These are phyloP conservation scores for Sakesphorus luctuosus DNA, from an alignment of 2,113 vertebrate genomes.

Conservation along the genomic window DNA sequence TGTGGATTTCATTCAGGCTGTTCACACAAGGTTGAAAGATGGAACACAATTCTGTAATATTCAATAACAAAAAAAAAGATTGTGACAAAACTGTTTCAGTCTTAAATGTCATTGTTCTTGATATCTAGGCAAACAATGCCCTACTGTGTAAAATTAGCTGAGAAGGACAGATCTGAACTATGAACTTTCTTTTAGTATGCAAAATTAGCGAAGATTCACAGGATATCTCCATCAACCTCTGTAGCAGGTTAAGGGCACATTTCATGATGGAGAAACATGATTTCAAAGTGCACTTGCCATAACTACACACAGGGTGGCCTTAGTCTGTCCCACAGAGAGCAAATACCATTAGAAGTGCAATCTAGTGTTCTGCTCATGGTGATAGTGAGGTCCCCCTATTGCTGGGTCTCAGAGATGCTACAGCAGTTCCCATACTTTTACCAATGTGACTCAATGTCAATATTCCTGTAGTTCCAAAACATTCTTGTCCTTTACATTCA, in stretches of 20 bases:
- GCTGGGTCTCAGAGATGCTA: background rate
- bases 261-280: background rate
- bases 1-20: background rate
- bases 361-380: background rate
- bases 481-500: background rate
- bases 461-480: background rate
- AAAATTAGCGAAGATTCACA: background rate
- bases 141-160: background rate
- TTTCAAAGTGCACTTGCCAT: background rate
- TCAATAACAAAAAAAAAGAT: background rate
- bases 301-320: background rate
- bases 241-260: background rate
- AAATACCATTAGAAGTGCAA: background rate
- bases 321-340: background rate
- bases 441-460: background rate
- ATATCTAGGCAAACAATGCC: background rate
- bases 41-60: background rate
- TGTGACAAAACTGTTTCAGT: background rate
- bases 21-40: background rate
- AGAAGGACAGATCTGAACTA: background rate
- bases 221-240: background rate
- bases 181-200: background rate
- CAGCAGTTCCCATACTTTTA: background rate
- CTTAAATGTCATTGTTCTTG: background rate
- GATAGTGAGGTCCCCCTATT: background rate